These are phyloP conservation scores for Enteromius argenteus DNA, from an alignment of 2,797 vertebrate genomes.

Conservation along the genomic window DNA sequence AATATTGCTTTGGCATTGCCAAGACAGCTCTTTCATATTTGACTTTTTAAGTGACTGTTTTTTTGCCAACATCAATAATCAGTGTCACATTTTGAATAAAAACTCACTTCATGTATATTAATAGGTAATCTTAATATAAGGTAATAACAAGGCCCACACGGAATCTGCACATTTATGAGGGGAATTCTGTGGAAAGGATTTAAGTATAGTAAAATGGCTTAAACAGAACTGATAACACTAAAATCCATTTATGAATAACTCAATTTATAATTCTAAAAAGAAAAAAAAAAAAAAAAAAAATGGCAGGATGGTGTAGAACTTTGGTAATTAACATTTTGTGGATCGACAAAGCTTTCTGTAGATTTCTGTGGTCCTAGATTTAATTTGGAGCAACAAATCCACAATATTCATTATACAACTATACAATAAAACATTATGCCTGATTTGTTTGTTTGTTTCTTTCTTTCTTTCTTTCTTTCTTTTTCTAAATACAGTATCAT, in stretches of 20 bases:
- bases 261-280: not conserved
- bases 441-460: not conserved
- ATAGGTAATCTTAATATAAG: constrained; percentile 13
- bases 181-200: constrained; percentile 3
- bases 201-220: constrained; percentile 6
- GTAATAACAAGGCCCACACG: constrained; percentile 29
- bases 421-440: not conserved
- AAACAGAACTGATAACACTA: not conserved
- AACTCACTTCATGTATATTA: constrained; percentile 16
- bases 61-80: constrained; percentile 18
- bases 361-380: not conserved
- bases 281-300: not conserved
- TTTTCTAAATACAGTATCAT: not conserved
- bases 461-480: not conserved
- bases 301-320: not conserved
- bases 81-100: constrained; percentile 26
- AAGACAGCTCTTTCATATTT: constrained; percentile 14
- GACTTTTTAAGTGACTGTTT: constrained; percentile 26
- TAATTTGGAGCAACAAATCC: not conserved
- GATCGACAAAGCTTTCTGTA: not conserved
- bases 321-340: not conserved
- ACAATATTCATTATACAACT: not conserved
- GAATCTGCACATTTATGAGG: constrained; percentile 20
- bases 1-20: constrained; percentile 18
- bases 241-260: constrained; percentile 7